Percentiles rank a stretch among this genome's conserved stretches.
Conservation (phyloP, 1,140 invertebrate species). For the Lycorma delicatula region DNA sequence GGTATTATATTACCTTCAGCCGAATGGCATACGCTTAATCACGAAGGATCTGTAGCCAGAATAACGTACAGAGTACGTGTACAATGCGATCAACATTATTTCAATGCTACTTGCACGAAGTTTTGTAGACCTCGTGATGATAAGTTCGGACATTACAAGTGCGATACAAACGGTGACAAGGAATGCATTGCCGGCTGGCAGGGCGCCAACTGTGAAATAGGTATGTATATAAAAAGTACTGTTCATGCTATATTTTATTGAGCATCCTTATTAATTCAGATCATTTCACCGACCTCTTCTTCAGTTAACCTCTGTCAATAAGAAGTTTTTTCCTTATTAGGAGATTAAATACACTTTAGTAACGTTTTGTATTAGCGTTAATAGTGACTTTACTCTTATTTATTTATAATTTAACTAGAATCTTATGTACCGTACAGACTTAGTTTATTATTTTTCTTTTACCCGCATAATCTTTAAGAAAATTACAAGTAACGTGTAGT, state of each 20-base stretch:
- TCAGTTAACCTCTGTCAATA: neutral
- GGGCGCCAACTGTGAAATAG: slow-evolving; percentile 83
- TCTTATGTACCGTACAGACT: no score
- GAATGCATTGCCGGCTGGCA: slow-evolving; percentile 88
- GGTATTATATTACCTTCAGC: slow-evolving; percentile 79
- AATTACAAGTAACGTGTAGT: no score
- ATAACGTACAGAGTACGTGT: slow-evolving; percentile 84
- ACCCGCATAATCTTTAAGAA: no score
- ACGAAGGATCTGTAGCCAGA: slow-evolving; percentile 61
- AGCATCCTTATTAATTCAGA: neutral
- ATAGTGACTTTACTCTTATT: no score
- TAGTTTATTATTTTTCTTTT: no score
- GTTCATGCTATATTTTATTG: neutral
- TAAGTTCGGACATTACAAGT: slow-evolving; percentile 89
- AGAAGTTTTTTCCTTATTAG: neutral
- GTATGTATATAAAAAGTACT: no score
- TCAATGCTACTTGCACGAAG: slow-evolving; percentile 88
- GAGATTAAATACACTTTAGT: no score
- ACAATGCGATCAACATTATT: slow-evolving; percentile 84
- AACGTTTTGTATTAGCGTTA: no score
- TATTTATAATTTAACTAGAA: no score
- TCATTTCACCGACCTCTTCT: neutral
- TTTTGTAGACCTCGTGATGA: slow-evolving; percentile 87
- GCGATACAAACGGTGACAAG: slow-evolving; percentile 79
- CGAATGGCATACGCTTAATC: slow-evolving; percentile 83